Evolutionary conservation across 2,888 invertebrate species (phyloP).

Genomic region (Tribolium freemani): DNA sequence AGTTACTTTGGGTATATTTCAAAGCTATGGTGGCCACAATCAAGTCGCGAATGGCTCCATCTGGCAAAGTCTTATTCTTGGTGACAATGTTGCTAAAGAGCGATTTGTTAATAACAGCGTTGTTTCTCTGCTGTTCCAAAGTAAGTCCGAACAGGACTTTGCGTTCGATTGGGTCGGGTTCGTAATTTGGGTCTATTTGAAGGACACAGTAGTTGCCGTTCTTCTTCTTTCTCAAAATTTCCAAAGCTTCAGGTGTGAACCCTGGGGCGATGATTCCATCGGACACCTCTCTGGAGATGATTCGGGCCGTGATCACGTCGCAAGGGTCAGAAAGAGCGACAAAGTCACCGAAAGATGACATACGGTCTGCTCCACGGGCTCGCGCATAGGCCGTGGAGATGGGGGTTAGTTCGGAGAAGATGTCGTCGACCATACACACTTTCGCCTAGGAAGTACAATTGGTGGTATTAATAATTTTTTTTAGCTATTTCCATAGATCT

Average conservation of each 20-base stretch:
- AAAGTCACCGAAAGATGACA: conserved; percentile 99
- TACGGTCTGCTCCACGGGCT: conserved; percentile 96
- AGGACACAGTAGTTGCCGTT: conserved; percentile 92
- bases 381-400: conserved; percentile 94
- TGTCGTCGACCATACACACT: conserved; percentile 94
- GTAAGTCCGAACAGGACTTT: conserved; percentile 88
- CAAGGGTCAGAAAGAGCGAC: conserved; percentile 93
- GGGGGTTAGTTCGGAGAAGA: conserved; percentile 80
- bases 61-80: conserved; percentile 76
- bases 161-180: conserved; percentile 85
- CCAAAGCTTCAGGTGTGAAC: conserved; percentile 86
- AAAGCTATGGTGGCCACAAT: conserved; percentile 96
- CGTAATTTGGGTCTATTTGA: conserved; percentile 90
- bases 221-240: conserved; percentile 93
- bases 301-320: conserved; percentile 90
- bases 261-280: conserved; percentile 99
- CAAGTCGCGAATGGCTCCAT: conserved; percentile 86
- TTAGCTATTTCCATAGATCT: too few species aligned
- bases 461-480: too few species aligned
- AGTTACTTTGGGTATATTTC: conserved; percentile 99
- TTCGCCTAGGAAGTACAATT: conserved; percentile 74
- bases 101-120: conserved; percentile 83
- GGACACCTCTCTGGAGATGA: conserved; percentile 94
- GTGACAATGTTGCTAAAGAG: conserved; percentile 89
- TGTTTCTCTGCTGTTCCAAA: conserved; percentile 90